Evolutionary conservation across 37 sponge, comb jelly and placozoan species (phyloP).

Genomic region (Hormiphora californensis): DNA sequence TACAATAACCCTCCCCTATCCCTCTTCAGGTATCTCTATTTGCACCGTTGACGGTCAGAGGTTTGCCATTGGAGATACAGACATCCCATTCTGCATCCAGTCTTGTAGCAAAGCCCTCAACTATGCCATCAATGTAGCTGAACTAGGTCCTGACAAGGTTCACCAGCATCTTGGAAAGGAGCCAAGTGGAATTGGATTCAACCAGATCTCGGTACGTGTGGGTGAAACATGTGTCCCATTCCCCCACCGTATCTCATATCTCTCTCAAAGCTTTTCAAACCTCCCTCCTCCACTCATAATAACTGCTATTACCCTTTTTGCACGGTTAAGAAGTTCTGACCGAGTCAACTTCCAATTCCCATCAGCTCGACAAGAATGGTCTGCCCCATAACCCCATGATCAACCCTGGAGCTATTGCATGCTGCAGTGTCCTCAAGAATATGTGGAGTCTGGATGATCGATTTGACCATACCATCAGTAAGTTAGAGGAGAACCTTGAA

Average conservation of each 20-base stretch:
- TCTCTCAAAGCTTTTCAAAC: too few species aligned
- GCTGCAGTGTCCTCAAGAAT: conserved; percentile 4
- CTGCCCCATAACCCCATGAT: conserved; percentile 62
- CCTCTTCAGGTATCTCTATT: conserved; percentile 57
- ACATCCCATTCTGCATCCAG: conserved; percentile 53
- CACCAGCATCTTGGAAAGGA: conserved; percentile 58
- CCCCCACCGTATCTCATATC: too few species aligned
- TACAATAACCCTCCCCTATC: neutral
- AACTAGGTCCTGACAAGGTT: conserved; percentile 45
- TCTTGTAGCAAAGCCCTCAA: conserved; percentile 57
- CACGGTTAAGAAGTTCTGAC: too few species aligned
- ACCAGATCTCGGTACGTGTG: conserved; percentile 46
- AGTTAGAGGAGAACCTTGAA: neutral
- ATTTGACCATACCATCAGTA: conserved; percentile 39
- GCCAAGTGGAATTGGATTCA: conserved; percentile 52
- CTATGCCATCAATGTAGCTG: conserved; percentile 43
- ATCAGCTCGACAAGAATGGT: conserved; percentile 47
- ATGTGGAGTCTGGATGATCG: conserved; percentile 48
- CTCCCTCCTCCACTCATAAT: too few species aligned
- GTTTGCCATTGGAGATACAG: conserved; percentile 55
- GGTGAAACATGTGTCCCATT: too few species aligned
- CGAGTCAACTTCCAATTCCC: too few species aligned
- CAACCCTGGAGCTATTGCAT: conserved; percentile 53
- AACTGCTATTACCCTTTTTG: too few species aligned
- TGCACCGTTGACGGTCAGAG: conserved; percentile 82